Conservation (phyloP, 2,113 vertebrate species). For the Bagarius yarrelli region DNA sequence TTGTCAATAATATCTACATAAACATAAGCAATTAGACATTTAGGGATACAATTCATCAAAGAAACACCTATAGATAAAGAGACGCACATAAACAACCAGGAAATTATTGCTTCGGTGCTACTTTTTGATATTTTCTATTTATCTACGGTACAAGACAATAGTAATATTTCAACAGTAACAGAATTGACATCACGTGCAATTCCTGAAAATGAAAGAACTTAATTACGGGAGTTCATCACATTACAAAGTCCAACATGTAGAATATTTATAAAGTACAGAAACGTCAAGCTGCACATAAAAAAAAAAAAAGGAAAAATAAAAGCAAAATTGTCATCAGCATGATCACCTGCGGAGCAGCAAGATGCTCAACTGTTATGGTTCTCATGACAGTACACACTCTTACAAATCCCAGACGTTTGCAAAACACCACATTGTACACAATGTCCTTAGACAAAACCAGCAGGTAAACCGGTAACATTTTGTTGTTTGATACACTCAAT, state of each 20-base stretch:
- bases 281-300: conserved; percentile 40
- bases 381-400: background rate
- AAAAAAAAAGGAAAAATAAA: conserved; percentile 50
- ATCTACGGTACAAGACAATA: conserved; percentile 75
- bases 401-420: background rate
- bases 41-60: conserved; percentile 69
- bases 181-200: conserved; percentile 65
- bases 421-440: background rate
- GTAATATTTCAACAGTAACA: conserved; percentile 71
- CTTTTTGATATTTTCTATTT: conserved; percentile 65
- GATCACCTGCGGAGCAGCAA: background rate
- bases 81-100: conserved; percentile 71
- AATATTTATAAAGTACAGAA: conserved; percentile 18
- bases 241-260: conserved; percentile 58
- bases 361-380: background rate
- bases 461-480: conserved; percentile 40
- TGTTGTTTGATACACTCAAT: conserved; percentile 36
- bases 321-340: conserved; percentile 27
- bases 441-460: conserved; percentile 9
- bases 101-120: conserved; percentile 81
- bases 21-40: conserved; percentile 73
- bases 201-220: conserved; percentile 54
- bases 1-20: conserved; percentile 74
- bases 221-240: conserved; percentile 64
- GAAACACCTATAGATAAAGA: conserved; percentile 67